phyloP scores from a whole-genome alignment of 1,140 invertebrate species.

The Galleria mellonella region DNA sequence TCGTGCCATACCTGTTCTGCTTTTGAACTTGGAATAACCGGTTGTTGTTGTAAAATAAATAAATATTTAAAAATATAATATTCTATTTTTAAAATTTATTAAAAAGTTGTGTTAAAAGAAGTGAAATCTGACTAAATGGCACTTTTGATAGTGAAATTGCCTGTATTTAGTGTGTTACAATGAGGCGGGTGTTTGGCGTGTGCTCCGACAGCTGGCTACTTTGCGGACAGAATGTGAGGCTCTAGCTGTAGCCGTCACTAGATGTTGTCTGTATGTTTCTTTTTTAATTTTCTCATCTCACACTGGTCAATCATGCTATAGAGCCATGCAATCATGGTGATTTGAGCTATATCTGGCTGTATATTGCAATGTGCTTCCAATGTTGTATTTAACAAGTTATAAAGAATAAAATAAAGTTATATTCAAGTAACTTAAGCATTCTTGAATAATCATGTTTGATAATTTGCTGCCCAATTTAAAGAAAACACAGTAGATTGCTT shows the following conservation, averaged over 20 bases:
- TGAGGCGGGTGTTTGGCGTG: conserved; percentile 61
- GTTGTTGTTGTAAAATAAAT: not conserved
- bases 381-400: too few relatives aligned
- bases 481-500: too few relatives aligned
- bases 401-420: too few relatives aligned
- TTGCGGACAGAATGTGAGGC: conserved; percentile 69
- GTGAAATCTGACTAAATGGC: conserved; percentile 19
- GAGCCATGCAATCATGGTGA: too few relatives aligned
- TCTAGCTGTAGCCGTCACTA: conserved; percentile 48
- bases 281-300: conserved; percentile 17
- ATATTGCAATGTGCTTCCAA: too few relatives aligned
- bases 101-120: not conserved
- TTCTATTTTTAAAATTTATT: not conserved
- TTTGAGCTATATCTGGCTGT: too few relatives aligned
- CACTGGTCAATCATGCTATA: not conserved
- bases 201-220: conserved; percentile 62
- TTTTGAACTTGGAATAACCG: too few relatives aligned
- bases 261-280: conserved; percentile 59
- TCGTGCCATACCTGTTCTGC: too few relatives aligned
- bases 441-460: too few relatives aligned
- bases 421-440: too few relatives aligned
- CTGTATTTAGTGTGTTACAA: conserved; percentile 21
- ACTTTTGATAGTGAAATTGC: conserved; percentile 24
- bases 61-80: not conserved
- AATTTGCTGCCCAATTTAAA: too few relatives aligned